Evolutionary conservation across 2,888 invertebrate species (phyloP).

Genomic region (Caenorhabditis sp.): DNA sequence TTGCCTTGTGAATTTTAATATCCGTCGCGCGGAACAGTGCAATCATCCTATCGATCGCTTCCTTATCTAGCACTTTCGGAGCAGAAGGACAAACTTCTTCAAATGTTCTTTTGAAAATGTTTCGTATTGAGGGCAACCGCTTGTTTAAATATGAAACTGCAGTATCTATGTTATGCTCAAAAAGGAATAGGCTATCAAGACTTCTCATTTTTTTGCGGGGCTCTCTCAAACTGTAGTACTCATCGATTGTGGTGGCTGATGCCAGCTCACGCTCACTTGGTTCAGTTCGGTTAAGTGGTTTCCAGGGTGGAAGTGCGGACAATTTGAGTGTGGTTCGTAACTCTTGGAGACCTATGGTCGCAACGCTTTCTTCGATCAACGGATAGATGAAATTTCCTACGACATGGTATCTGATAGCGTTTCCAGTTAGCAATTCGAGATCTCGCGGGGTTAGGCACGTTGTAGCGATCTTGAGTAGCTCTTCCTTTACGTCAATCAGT

Average conservation of each 20-base stretch:
- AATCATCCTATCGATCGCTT: slow-evolving; percentile 64
- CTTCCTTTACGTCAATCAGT: slow-evolving; percentile 35
- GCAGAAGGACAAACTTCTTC: slow-evolving; percentile 52
- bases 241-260: slow-evolving; percentile 59
- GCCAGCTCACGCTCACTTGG: slow-evolving; percentile 57
- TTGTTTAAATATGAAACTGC: slow-evolving; percentile 54
- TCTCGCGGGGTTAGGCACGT: slow-evolving; percentile 49
- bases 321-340: slow-evolving; percentile 60
- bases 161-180: slow-evolving; percentile 58
- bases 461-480: slow-evolving; percentile 56
- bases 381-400: slow-evolving; percentile 21
- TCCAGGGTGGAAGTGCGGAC: slow-evolving; percentile 44
- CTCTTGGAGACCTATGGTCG: slow-evolving; percentile 59
- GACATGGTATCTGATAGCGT: slow-evolving; percentile 38
- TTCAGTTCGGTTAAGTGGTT: slow-evolving; percentile 43
- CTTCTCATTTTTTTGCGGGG: slow-evolving; percentile 55
- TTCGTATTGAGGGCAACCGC: slow-evolving; percentile 41
- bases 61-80: slow-evolving; percentile 51
- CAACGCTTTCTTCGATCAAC: slow-evolving; percentile 46
- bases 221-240: slow-evolving; percentile 61
- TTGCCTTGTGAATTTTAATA: slow-evolving; percentile 37
- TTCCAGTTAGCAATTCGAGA: slow-evolving; percentile 50
- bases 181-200: slow-evolving; percentile 53
- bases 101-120: slow-evolving; percentile 50
- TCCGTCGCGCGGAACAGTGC: slow-evolving; percentile 39